These are phyloP conservation scores for Cantharis flavilabris DNA, from an alignment of 2,888 invertebrate genomes.

Conservation along the genomic window DNA sequence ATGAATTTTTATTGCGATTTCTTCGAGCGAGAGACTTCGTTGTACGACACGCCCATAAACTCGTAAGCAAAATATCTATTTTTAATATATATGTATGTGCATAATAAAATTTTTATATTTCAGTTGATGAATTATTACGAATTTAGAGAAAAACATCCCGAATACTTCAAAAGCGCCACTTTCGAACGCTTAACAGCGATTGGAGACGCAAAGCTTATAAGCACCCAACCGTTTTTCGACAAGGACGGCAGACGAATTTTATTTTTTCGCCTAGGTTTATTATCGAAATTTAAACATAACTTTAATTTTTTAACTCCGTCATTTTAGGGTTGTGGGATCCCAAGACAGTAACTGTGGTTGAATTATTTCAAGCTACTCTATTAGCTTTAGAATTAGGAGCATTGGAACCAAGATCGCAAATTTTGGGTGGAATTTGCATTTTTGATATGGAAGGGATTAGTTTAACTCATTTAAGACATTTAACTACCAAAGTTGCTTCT, in stretches of 20 bases:
- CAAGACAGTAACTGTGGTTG: conserved; percentile 65
- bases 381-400: conserved; percentile 74
- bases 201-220: conserved; percentile 70
- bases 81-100: background rate
- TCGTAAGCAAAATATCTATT: conserved; percentile 59
- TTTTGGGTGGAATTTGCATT: conserved; percentile 76
- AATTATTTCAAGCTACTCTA: conserved; percentile 74
- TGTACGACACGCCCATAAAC: conserved; percentile 71
- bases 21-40: conserved; percentile 76
- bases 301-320: background rate
- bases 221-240: conserved; percentile 77
- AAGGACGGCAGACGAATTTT: conserved; percentile 74
- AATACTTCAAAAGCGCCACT: conserved; percentile 68
- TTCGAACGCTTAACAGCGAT: conserved; percentile 67
- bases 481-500: conserved; percentile 71
- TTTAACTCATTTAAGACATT: conserved; percentile 72
- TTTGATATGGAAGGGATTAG: conserved; percentile 76
- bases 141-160: conserved; percentile 74
- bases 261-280: conserved; percentile 70
- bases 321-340: conserved; percentile 75
- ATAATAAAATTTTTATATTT: conserved; percentile 40
- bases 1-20: conserved; percentile 74
- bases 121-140: conserved; percentile 76
- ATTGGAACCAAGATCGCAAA: conserved; percentile 74
- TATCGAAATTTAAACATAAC: background rate